Conservation (phyloP, 2,797 vertebrate species). For the Notoglanidium macrostoma region DNA sequence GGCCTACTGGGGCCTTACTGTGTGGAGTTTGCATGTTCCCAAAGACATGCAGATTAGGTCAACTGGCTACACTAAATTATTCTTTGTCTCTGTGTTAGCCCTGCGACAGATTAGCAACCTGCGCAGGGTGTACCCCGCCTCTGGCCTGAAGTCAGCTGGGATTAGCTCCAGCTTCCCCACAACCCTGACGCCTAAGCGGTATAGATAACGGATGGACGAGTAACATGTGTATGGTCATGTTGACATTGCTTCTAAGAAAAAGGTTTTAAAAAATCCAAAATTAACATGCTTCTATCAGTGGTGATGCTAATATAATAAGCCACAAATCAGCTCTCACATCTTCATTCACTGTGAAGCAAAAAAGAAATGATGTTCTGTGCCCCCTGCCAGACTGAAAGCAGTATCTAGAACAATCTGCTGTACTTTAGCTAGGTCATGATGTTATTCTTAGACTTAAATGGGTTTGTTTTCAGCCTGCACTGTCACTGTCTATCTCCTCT, state of each 20-base stretch:
- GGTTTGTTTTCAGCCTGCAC: slow-evolving; percentile 20
- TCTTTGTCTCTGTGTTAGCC: no score
- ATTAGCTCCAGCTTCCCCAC: no score
- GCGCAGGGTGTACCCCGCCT: no score
- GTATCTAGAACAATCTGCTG: slow-evolving; percentile 53
- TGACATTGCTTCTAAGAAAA: not conserved
- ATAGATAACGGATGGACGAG: no score
- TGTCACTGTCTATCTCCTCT: slow-evolving; percentile 11
- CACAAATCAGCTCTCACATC: slow-evolving; percentile 26
- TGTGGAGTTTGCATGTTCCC: no score
- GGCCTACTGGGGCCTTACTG: no score
- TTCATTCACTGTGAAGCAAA: slow-evolving; percentile 30
- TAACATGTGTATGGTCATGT: not conserved
- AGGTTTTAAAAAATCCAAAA: not conserved
- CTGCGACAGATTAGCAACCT: no score
- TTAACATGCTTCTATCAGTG: not conserved
- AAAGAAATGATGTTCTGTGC: slow-evolving; percentile 40
- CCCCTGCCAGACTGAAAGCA: slow-evolving; percentile 31
- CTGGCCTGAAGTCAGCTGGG: no score
- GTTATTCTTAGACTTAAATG: slow-evolving; percentile 44
- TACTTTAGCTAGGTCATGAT: slow-evolving; percentile 49
- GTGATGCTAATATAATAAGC: not conserved
- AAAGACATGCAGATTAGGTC: no score
- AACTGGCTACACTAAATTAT: no score
- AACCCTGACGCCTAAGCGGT: no score